These are phyloP conservation scores for Cyprinodon tularosa DNA, from an alignment of 2,113 vertebrate species.

Conservation along the genomic window DNA sequence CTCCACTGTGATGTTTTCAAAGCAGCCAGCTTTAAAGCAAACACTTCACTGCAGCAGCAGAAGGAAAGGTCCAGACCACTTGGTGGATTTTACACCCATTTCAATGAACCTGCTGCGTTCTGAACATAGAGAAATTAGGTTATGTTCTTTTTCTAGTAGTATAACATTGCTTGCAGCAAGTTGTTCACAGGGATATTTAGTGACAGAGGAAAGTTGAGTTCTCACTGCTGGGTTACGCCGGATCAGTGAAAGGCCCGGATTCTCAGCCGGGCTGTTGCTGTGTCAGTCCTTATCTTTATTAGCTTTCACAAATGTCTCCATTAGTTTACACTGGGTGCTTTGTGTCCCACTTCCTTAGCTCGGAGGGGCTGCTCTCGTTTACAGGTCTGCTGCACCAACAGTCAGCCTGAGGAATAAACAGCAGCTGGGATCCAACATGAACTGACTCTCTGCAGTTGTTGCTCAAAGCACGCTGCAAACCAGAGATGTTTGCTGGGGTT, in stretches of 20 bases:
- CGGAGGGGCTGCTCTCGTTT: slow-evolving; percentile 83
- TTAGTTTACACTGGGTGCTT: slow-evolving; percentile 79
- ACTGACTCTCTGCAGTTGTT: slow-evolving; percentile 16
- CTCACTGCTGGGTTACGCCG: slow-evolving; percentile 65
- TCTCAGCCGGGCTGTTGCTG: slow-evolving; percentile 52
- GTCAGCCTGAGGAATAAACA: slow-evolving; percentile 23
- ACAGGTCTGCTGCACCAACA: slow-evolving; percentile 44
- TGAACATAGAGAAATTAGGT: neutral
- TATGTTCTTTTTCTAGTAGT: neutral
- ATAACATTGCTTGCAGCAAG: too few relatives aligned
- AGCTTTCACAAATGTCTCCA: slow-evolving; percentile 87
- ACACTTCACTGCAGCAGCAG: slow-evolving; percentile 19
- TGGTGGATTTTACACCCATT: neutral
- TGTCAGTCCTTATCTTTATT: slow-evolving; percentile 93
- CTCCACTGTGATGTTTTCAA: slow-evolving; percentile 18
- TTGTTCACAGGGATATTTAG: neutral
- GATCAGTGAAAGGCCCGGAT: slow-evolving; percentile 56
- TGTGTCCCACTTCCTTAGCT: slow-evolving; percentile 84
- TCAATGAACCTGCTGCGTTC: neutral
- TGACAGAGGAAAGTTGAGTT: slow-evolving; percentile 1
- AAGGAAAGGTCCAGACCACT: slow-evolving; percentile 2
- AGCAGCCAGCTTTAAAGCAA: slow-evolving; percentile 23
- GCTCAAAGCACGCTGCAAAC: neutral
- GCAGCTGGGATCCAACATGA: neutral
- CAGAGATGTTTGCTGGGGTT: neutral